Evolutionary conservation across 2,113 vertebrate genomes (phyloP).

Genomic region (Anolis sagrei): DNA sequence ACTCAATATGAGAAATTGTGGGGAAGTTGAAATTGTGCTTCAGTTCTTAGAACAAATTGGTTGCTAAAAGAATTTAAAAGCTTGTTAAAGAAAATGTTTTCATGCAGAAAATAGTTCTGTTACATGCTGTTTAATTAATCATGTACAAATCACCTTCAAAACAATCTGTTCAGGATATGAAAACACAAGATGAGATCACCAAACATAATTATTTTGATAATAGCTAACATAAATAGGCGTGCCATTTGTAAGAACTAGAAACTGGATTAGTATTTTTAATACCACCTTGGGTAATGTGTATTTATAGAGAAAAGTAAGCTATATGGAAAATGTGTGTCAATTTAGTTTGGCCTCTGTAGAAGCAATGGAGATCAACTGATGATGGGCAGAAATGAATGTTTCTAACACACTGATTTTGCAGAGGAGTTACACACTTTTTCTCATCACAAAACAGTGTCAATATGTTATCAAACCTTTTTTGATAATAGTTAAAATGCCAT

Average conservation of each 20-base stretch:
- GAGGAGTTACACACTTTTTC: background rate
- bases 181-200: background rate
- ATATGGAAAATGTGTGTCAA: background rate
- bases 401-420: accelerated
- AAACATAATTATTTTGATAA: constrained; percentile 38
- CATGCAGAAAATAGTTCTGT: constrained; percentile 27
- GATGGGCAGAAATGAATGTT: background rate
- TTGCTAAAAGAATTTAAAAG: constrained; percentile 47
- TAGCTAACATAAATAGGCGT: background rate
- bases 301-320: background rate
- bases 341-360: background rate
- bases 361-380: background rate
- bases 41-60: background rate
- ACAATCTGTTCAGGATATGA: constrained; percentile 58
- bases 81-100: constrained; percentile 58
- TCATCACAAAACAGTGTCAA: background rate
- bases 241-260: background rate
- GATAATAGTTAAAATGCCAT: no score
- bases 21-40: constrained; percentile 41
- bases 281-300: background rate
- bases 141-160: constrained; percentile 55
- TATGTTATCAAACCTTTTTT: no score
- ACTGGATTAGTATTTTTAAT: accelerated
- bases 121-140: constrained; percentile 63
- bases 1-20: constrained; percentile 9